Evolutionary conservation across 1,140 invertebrate species (phyloP).

Genomic region (Drosophila burlai): DNA sequence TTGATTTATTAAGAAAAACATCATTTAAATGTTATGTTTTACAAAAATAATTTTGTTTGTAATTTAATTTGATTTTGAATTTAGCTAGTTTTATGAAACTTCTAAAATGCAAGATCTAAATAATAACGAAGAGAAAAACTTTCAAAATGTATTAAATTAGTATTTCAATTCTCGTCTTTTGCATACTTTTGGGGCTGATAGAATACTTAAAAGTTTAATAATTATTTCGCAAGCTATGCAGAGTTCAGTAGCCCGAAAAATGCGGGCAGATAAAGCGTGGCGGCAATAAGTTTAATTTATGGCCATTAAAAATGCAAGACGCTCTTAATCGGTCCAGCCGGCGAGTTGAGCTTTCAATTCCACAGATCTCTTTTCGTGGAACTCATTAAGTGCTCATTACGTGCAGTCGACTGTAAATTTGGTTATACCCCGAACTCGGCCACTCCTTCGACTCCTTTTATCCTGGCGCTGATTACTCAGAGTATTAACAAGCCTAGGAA

Average conservation of each 20-base stretch:
- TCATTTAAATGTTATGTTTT: no score
- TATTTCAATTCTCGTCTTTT: neutral
- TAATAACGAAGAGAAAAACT: neutral
- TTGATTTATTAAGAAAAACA: no score
- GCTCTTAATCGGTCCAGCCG: constrained; percentile 9
- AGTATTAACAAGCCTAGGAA: constrained; percentile 50
- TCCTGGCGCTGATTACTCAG: constrained; percentile 37
- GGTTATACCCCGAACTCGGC: constrained; percentile 40
- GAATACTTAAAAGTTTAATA: neutral
- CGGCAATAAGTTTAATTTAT: constrained; percentile 20
- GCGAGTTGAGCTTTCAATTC: constrained; percentile 6
- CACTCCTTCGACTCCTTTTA: constrained; percentile 43
- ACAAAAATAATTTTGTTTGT: no score
- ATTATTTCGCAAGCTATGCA: neutral
- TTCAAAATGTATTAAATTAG: neutral
- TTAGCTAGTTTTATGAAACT: neutral
- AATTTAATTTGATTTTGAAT: neutral
- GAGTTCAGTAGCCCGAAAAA: neutral
- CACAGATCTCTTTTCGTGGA: constrained; percentile 22
- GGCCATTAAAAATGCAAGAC: constrained; percentile 33
- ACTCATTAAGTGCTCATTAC: constrained; percentile 68
- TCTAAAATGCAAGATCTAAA: neutral
- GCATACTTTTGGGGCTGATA: constrained; percentile 4
- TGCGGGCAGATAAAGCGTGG: neutral
- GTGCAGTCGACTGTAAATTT: constrained; percentile 59